phyloP scores from a whole-genome alignment of 64 coral and sea anemone species.

The Catalaphyllia jardinei region DNA sequence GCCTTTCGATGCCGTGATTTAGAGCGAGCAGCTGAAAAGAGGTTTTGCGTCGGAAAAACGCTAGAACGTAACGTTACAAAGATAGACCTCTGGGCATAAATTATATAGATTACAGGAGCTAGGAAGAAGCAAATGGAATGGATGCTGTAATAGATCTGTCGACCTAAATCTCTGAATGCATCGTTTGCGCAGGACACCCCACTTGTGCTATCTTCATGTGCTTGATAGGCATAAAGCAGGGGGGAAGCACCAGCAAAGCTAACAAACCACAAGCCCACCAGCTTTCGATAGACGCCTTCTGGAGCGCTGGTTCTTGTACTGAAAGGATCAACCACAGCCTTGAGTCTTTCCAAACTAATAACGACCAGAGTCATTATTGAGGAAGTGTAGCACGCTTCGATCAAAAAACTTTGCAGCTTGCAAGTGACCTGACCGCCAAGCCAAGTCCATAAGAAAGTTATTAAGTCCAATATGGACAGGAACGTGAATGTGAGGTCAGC shows the following conservation, averaged over 20 bases:
- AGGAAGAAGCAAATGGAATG: slow-evolving; percentile 38
- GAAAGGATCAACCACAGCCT: slow-evolving; percentile 24
- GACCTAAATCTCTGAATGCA: slow-evolving; percentile 21
- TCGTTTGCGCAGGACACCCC: slow-evolving; percentile 25
- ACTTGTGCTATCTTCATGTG: not conserved
- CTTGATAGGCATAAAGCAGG: slow-evolving; percentile 42
- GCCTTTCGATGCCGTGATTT: slow-evolving; percentile 22
- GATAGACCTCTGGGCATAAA: slow-evolving; percentile 41
- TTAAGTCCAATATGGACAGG: slow-evolving; percentile 26
- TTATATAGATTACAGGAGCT: slow-evolving; percentile 2
- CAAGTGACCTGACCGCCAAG: slow-evolving; percentile 46
- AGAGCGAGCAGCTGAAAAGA: not conserved
- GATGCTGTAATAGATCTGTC: slow-evolving; percentile 44
- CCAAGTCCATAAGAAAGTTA: slow-evolving; percentile 36
- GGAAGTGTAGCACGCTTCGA: slow-evolving; percentile 47
- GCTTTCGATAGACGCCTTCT: not conserved
- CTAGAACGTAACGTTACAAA: slow-evolving; percentile 6
- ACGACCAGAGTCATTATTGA: slow-evolving; percentile 45
- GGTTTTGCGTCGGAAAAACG: not conserved
- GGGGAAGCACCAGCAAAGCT: slow-evolving; percentile 30
- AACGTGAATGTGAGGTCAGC: slow-evolving; percentile 47
- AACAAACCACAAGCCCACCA: not conserved
- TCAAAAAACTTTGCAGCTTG: slow-evolving; percentile 38
- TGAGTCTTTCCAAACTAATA: slow-evolving; percentile 32
- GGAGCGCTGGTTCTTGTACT: not conserved